Percentiles rank a stretch among this genome's conserved stretches.
Evolutionary conservation across 2,797 vertebrate genomes (phyloP).

Genomic region (Phaenicophaeus curvirostris): DNA sequence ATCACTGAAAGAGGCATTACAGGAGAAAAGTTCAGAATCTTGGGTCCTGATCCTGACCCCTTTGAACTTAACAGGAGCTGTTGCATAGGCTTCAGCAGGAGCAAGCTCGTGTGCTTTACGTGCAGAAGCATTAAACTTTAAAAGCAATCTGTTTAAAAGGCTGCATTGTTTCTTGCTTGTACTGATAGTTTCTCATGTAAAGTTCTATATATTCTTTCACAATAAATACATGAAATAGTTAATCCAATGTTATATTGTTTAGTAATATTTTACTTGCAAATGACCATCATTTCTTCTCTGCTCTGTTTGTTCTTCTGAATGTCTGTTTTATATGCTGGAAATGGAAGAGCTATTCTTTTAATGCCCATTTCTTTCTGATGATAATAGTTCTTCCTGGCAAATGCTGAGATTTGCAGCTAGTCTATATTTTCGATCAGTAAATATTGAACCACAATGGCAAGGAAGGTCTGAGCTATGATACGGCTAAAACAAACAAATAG

Average conservation of each 20-base stretch:
- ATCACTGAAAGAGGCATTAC: conserved; percentile 4
- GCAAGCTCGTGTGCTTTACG: background rate
- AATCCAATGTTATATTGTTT: conserved; percentile 70
- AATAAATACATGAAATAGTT: conserved; percentile 72
- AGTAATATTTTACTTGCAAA: conserved; percentile 71
- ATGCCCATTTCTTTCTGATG: conserved; percentile 73
- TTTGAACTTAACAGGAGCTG: background rate
- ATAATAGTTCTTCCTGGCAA: conserved; percentile 67
- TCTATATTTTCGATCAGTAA: conserved; percentile 77
- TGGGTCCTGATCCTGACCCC: background rate
- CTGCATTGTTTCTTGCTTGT: conserved; percentile 66
- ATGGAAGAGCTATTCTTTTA: conserved; percentile 74
- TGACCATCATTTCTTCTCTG: conserved; percentile 65
- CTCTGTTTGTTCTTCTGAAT: conserved; percentile 70
- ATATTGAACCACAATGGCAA: conserved; percentile 71
- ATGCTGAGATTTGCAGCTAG: conserved; percentile 69
- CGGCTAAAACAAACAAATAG: conserved; percentile 41
- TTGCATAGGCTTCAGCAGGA: background rate
- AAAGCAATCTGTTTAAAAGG: conserved; percentile 32
- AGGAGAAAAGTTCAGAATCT: conserved; percentile 35
- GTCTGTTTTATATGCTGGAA: conserved; percentile 71
- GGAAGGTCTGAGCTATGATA: conserved; percentile 47
- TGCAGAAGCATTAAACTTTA: conserved; percentile 41
- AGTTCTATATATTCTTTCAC: conserved; percentile 61
- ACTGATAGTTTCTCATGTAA: conserved; percentile 48